Evolutionary conservation across 1,140 invertebrate species (phyloP), one percentile per base, ranked within the genome.

Genomic region (Hormaphis cornu): DNA sequence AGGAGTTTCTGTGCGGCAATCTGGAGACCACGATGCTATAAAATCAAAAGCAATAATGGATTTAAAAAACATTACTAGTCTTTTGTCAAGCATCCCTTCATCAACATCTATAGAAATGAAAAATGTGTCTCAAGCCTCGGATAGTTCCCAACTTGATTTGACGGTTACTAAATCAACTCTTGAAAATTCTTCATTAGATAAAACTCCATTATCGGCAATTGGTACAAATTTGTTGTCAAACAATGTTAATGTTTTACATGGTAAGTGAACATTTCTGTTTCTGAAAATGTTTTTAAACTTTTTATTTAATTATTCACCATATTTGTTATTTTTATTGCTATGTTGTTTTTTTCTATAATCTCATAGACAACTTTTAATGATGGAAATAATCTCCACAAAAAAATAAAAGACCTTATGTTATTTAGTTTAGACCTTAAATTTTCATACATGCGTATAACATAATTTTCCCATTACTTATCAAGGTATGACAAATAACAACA

Each of bases 1-100:
- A 81, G 81, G 80, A 80, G 79, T 80, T 80, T 79, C 80, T 80
- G 79, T 80, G 48, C 53, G 69, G 70, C 46, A 52, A 12, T 54
- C 37, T 58, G 58, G 61, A 72, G 69, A 70, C 48, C 24, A 70
- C 44, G 66, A 59, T 44, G 28, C 18, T 48, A 16, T 66, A 35
- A 66, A 66, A 35, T 30, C 61, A 33, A 54, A 53, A 14, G 42
- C 66, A 53, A 69, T 69, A 53, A 54, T 69, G 50, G 52, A 66
- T 48, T 66, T 66, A 48, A 66, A 53, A 69, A 56, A 69, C 9
- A 69, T 69, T 24, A 44, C 35, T 5, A 58, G 61, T 46, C 37
- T 46, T 37, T 33, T 59, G 18, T 54, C 70, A 10, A 20, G 28
- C 20, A 37, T 48, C 20, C 69, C 56, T 18, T 48, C 72, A 18